Base-by-base conservation (phyloP, 2,113 vertebrate genomes). In the Cardinalis cardinalis region DNA sequence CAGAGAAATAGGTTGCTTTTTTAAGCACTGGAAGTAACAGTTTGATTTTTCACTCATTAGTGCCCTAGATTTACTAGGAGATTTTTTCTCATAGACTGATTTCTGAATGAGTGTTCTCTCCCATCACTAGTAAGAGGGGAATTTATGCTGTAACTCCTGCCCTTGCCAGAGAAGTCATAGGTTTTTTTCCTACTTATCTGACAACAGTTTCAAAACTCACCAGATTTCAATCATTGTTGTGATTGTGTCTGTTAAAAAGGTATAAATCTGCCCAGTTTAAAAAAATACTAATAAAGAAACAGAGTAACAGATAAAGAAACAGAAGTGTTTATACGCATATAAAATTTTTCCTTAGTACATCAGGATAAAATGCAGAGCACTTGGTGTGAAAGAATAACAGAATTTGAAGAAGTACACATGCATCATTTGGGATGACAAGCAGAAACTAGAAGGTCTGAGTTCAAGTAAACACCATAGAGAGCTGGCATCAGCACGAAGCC, bases 1-100 rank as follows among this genome's bases (percentile, higher is more conserved):
- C 28, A 83, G 28, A 88, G 43, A 70, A 81, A 64, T 8, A 84
- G 11, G 48, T 48, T 83, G 34, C 23, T 81, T 69, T 82, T 72
- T 86, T 56, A 90, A 84, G 48, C 41, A 80, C 43, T 64, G 36
- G 36, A 88, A 74, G 28, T 41, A 88, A 82, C 17, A 23, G 66
- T 75, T 72, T 75, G 74, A 94, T 82, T 92, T 87, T 78, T 87
- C 58, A 79, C 51, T 89, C 63, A 48, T 89, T 93, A 82, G 59
- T 46, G 21, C 51, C 46, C 59, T 31, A 10, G 66, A 91, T 87
- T 93, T 96, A 93, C 20, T 79, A 76, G 65, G n/a, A 84, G 46
- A 15, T 56, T 20, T 92, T 78, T 89, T 43, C 44, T 77, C 59
- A 44, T 19, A 75, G 53, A 51, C 8, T 75, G 17, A 24, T 44